Conservation (phyloP, 1,140 invertebrate species). For the Drosophila saltans region DNA sequence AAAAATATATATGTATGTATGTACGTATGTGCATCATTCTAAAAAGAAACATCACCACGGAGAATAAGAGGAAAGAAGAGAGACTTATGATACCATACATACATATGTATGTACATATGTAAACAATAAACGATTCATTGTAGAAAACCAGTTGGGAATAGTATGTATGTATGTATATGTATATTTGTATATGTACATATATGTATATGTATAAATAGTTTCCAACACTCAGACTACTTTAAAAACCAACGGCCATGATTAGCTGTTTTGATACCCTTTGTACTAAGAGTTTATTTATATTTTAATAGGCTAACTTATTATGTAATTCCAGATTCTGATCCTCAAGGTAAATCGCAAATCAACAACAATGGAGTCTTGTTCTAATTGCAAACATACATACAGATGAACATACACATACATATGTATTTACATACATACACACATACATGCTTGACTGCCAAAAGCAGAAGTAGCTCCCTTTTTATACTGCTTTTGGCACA, state of each 20-base stretch:
- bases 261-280: background rate
- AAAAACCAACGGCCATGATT: background rate
- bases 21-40: background rate
- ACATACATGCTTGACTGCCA: background rate
- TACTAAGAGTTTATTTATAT: background rate
- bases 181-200: background rate
- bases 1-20: too few species aligned
- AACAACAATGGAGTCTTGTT: background rate
- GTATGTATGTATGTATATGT: background rate
- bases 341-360: background rate
- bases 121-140: constrained; percentile 17
- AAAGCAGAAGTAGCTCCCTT: background rate
- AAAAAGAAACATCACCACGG: background rate
- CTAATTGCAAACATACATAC: background rate
- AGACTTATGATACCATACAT: background rate
- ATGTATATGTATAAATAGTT: background rate
- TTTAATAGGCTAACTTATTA: too few species aligned
- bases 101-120: background rate
- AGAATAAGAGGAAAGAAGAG: background rate
- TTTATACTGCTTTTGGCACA: background rate
- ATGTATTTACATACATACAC: background rate
- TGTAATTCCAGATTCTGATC: too few species aligned
- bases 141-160: constrained; percentile 17
- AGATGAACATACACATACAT: background rate
- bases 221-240: background rate